These are phyloP conservation scores for Corythornis cristatus DNA, from an alignment of 2,113 vertebrate genomes.

Conservation along the genomic window DNA sequence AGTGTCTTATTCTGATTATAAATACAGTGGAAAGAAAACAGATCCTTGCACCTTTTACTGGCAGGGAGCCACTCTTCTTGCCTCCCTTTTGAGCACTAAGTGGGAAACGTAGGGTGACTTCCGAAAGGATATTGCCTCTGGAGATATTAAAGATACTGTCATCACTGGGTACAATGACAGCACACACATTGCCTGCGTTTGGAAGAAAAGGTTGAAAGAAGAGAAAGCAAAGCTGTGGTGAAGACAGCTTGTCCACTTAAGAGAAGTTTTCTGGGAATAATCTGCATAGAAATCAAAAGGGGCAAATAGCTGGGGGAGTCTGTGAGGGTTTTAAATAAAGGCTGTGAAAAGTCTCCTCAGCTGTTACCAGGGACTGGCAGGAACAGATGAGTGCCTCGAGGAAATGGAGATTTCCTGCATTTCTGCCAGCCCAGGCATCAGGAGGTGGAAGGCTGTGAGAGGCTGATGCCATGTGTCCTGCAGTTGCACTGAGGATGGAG, in stretches of 20 bases:
- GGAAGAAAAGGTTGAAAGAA: conserved; percentile 5
- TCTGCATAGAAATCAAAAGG: not conserved
- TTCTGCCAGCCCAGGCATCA: not conserved
- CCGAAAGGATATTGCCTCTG: not conserved
- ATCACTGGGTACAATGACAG: not conserved
- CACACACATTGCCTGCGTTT: not conserved
- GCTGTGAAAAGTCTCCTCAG: not conserved
- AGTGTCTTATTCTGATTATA: not conserved
- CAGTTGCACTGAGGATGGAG: not conserved
- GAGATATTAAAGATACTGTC: not conserved
- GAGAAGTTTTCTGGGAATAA: not conserved
- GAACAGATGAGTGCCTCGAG: not conserved
- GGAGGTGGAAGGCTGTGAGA: not conserved
- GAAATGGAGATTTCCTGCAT: not conserved
- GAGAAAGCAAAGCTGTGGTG: not conserved
- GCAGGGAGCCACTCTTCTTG: not conserved
- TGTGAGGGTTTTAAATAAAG: conserved; percentile 14
- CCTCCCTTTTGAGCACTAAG: not conserved
- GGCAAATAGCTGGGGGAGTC: not conserved
- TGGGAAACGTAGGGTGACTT: not conserved
- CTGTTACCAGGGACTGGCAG: not conserved
- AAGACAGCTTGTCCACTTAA: not conserved
- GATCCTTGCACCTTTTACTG: not conserved
- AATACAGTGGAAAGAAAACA: not conserved
- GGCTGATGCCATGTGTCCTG: not conserved